Percentiles rank a stretch among this genome's conserved stretches.
phyloP scores from a whole-genome alignment of 2,888 invertebrate species.

The Sepiola atlantica region DNA sequence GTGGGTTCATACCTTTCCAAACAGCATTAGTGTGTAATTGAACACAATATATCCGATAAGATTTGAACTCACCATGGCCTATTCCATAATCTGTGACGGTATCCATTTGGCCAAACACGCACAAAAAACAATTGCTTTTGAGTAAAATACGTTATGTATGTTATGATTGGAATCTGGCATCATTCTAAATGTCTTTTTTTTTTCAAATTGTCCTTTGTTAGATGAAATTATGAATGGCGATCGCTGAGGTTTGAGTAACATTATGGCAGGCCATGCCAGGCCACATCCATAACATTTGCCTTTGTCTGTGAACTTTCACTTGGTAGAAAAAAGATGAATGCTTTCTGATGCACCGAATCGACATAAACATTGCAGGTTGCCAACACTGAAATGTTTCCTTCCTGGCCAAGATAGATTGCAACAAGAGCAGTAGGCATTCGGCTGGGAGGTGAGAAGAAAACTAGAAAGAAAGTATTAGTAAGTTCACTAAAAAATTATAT shows the following conservation, averaged over 20 bases:
- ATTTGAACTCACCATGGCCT: neutral
- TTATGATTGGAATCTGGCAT: neutral
- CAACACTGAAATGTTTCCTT: neutral
- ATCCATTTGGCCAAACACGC: neutral
- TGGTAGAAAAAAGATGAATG: neutral
- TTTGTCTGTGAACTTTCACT: neutral
- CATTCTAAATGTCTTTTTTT: neutral
- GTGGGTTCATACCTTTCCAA: no score
- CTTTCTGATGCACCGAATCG: neutral
- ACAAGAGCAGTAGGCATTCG: neutral
- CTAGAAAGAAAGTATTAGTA: no score
- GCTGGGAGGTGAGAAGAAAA: no score
- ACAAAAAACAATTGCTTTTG: neutral
- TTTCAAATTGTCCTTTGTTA: neutral
- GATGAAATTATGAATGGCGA: neutral
- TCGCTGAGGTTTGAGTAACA: neutral
- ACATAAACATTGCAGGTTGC: neutral
- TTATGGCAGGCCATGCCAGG: neutral
- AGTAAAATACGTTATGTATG: neutral
- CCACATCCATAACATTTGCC: neutral
- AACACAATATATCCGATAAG: no score
- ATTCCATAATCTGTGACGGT: neutral
- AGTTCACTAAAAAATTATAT: no score
- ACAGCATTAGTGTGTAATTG: no score
- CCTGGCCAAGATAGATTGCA: neutral